These are phyloP conservation scores for Onthophagus taurus DNA, from an alignment of 1,140 invertebrate genomes.

Conservation along the genomic window DNA sequence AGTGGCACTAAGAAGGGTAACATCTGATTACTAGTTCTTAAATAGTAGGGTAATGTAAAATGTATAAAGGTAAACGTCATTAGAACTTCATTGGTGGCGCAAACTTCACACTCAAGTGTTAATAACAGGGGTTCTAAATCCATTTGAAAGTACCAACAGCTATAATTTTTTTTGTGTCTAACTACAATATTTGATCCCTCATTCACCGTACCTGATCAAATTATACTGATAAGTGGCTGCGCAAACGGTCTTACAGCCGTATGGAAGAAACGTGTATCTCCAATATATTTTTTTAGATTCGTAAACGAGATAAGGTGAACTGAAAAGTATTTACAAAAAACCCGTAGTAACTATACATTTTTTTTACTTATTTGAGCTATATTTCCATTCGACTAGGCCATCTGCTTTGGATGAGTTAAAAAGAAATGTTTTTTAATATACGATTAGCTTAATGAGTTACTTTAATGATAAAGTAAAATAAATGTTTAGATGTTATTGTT, in stretches of 20 bases:
- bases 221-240: slow-evolving; percentile 26
- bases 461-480: no score
- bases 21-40: not conserved
- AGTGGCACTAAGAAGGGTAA: not conserved
- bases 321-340: slow-evolving; percentile 17
- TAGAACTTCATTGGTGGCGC: no score
- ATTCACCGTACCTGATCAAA: slow-evolving; percentile 35
- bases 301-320: slow-evolving; percentile 17
- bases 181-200: slow-evolving; percentile 35
- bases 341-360: slow-evolving; percentile 16
- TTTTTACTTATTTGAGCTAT: slow-evolving; percentile 15
- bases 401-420: no score
- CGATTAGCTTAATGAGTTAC: no score
- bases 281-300: slow-evolving; percentile 9
- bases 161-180: slow-evolving; percentile 19
- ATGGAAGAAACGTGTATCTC: no score
- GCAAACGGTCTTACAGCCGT: no score
- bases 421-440: no score
- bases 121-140: not conserved
- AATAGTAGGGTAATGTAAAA: not conserved
- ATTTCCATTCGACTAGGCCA: not conserved
- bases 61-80: not conserved
- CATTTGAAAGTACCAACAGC: slow-evolving; percentile 13
- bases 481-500: not conserved
- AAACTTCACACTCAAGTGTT: not conserved